Evolutionary conservation across 2,797 vertebrate genomes (phyloP), one percentile per base, ranked within the genome.

Genomic region (Karalla daura): DNA sequence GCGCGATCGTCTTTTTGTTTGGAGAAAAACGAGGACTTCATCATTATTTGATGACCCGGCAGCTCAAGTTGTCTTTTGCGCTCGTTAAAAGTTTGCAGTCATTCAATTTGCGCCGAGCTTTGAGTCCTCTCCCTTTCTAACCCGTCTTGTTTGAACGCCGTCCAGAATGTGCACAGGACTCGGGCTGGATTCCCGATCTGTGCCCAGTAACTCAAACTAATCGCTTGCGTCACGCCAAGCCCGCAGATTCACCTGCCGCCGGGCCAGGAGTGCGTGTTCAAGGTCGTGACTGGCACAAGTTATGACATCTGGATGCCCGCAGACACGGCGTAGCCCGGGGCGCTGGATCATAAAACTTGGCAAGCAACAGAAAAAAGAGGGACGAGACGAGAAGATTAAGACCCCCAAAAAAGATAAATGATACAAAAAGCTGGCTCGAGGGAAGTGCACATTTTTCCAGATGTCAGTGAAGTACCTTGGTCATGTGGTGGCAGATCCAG

Each of bases 1-100:
- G 5, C 3, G 43, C 12, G 58, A 35, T 62, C 55, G 74, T 76
- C 49, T 54, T 68, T 77, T 70, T 76, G 76, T 78, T 56, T 55
- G 27, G 47, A 25, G 14, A 60, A 20, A 70, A 63, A 75, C 66
- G 2, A 43, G 8, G 28, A 60, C 24, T 20, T 60, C 15, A 17
- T 70, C 28, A 49, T 59, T 37, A 64, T 65, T 36, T 46, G 27
- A 64, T 36, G 63, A 9, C 46, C 7, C 5, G 35, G 36, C 49
- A 47, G 36, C 33, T 30, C 10, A 9, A 17, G 5, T 36, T 35
- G 21, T 30, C 21, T 20, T 63, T 35, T 47, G 9, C n/a, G 50
- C 30, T 46, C 1, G 5, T 47, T 51, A 25, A 11, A 14, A 2
- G 35, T 32, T 5, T 28, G 1, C 14, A 6, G 36, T 24, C 15